These are phyloP conservation scores for Rhynchophorus ferrugineus DNA, from an alignment of 1,140 invertebrate species.

Conservation along the genomic window DNA sequence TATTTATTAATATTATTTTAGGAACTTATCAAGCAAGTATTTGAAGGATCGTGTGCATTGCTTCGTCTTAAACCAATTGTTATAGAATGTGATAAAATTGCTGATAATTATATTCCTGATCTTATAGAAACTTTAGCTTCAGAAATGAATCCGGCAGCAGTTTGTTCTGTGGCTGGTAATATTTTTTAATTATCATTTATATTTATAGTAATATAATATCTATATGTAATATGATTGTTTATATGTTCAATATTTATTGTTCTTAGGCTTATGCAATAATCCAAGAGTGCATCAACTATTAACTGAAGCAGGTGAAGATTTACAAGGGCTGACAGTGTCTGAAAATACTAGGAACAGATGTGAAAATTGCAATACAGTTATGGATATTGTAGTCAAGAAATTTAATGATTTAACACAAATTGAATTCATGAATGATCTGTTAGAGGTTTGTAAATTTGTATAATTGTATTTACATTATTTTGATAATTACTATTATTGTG, in stretches of 20 bases:
- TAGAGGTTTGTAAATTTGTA: conserved; percentile 41
- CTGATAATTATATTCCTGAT: conserved; percentile 81
- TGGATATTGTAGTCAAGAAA: conserved; percentile 46
- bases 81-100: conserved; percentile 70
- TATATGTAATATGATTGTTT: neutral
- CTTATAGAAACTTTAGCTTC: conserved; percentile 78
- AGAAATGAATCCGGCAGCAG: conserved; percentile 77
- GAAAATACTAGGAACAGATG: conserved; percentile 39
- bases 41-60: conserved; percentile 80
- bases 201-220: neutral
- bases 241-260: neutral
- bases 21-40: conserved; percentile 78
- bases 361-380: conserved; percentile 49
- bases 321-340: conserved; percentile 1
- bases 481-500: neutral
- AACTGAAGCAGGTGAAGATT: conserved; percentile 40
- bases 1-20: conserved; percentile 38
- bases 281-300: conserved; percentile 60
- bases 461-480: conserved; percentile 1
- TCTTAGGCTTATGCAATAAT: conserved; percentile 64
- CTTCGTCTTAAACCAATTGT: conserved; percentile 68
- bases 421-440: conserved; percentile 49
- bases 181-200: neutral
- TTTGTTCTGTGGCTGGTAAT: conserved; percentile 74
- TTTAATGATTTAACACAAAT: conserved; percentile 49